Percentiles rank a stretch among this genome's conserved stretches.
Evolutionary conservation across 1,140 invertebrate genomes (phyloP).

Genomic region (Drosophila sucinea): DNA sequence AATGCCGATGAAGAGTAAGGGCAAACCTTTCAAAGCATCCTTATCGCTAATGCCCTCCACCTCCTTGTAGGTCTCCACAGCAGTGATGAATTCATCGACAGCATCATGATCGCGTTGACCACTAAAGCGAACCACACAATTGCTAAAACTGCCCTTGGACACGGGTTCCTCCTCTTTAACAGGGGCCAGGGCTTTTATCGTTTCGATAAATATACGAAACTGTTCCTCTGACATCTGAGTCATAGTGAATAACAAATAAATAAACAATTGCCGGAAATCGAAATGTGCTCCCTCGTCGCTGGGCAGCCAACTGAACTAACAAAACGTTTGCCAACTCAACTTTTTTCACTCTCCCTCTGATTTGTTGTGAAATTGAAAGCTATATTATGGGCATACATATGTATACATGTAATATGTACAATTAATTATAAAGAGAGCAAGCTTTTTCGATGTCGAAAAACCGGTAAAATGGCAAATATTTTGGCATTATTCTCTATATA

Average conservation of each 20-base stretch:
- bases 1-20: constrained; percentile 62
- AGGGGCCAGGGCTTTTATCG: constrained; percentile 49
- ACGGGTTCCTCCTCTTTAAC: constrained; percentile 30
- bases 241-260: constrained; percentile 48
- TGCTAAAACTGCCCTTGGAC: constrained; percentile 77
- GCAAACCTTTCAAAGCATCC: constrained; percentile 72
- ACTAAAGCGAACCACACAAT: constrained; percentile 63
- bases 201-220: constrained; percentile 67
- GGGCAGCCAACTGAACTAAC: constrained; percentile 10
- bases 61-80: constrained; percentile 75
- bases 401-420: no score
- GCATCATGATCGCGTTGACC: constrained; percentile 79
- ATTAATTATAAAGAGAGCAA: constrained; percentile 9
- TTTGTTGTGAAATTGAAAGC: constrained; percentile 53
- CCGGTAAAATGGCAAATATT: background rate
- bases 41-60: constrained; percentile 75
- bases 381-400: no score
- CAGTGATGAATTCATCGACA: constrained; percentile 77
- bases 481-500: no score
- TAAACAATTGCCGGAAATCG: background rate
- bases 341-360: constrained; percentile 18
- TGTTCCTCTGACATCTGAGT: constrained; percentile 66
- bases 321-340: constrained; percentile 10
- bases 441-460: constrained; percentile 62
- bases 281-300: background rate